A percentile compares a stretch with the other conserved stretches of the same genome.
Evolutionary conservation across 23 tunicate genomes (phyloP).

Genomic region (Ascidia mentula): DNA sequence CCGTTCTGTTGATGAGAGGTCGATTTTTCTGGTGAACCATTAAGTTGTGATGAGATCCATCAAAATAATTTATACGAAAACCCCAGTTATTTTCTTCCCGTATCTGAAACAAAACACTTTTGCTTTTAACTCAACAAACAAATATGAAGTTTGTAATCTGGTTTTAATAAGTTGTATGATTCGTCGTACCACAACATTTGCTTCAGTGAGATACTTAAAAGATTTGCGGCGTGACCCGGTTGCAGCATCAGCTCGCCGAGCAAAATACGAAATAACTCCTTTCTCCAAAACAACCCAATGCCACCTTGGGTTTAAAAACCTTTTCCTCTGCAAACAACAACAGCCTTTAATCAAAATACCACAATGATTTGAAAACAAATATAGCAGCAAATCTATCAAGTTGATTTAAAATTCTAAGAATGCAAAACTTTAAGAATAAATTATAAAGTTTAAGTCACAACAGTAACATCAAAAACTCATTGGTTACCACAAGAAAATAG

Average conservation of each 20-base stretch:
- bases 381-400: too few relatives aligned
- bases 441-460: too few relatives aligned
- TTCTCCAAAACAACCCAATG: conserved; percentile 89
- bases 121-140: too few relatives aligned
- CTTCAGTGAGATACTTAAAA: conserved; percentile 83
- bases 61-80: conserved; percentile 59
- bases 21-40: conserved; percentile 51
- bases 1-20: conserved; percentile 63
- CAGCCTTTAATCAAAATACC: too few relatives aligned
- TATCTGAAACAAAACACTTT: conserved; percentile 15
- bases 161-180: too few relatives aligned
- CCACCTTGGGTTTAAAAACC: conserved; percentile 69
- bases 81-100: conserved; percentile 54
- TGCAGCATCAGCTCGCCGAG: conserved; percentile 78
- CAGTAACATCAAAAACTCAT: too few relatives aligned
- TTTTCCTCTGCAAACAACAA: conserved; percentile 42
- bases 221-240: conserved; percentile 45
- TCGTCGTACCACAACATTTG: conserved; percentile 54
- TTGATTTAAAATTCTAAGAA: too few relatives aligned
- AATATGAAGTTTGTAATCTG: too few relatives aligned
- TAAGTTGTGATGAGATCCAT: conserved; percentile 57
- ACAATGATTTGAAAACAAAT: too few relatives aligned
- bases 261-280: conserved; percentile 87
- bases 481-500: too few relatives aligned
- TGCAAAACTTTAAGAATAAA: too few relatives aligned